Percentiles rank a stretch among this genome's conserved stretches.
Evolutionary conservation across 2,797 vertebrate species (phyloP).

Genomic region (Tarsius wallacei): DNA sequence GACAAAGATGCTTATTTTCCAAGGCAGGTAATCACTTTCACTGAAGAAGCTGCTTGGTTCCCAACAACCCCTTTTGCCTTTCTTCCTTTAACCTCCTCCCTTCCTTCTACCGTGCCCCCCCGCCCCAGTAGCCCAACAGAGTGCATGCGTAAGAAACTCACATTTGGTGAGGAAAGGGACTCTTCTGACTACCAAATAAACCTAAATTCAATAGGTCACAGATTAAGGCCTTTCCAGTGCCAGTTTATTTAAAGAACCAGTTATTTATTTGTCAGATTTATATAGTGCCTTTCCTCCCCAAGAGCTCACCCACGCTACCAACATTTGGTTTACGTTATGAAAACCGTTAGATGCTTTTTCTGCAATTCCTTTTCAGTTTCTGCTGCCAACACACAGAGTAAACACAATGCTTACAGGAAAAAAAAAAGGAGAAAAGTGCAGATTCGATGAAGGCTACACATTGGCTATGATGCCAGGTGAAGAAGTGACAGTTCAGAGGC

Average conservation of each 20-base stretch:
- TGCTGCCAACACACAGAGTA: constrained; percentile 82
- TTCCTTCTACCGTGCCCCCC: not conserved
- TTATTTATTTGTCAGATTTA: constrained; percentile 87
- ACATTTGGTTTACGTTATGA: constrained; percentile 88
- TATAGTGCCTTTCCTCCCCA: constrained; percentile 82
- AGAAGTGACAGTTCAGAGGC: not conserved
- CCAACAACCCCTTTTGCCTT: not conserved
- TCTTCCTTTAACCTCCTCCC: not conserved
- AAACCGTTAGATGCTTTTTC: constrained; percentile 86
- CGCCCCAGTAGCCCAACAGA: not conserved
- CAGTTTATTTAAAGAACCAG: constrained; percentile 80
- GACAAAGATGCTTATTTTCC: constrained; percentile 57
- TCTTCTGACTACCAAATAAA: not conserved
- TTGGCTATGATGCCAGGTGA: constrained; percentile 31
- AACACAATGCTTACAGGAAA: constrained; percentile 74
- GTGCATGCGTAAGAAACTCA: not conserved
- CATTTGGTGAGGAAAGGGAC: constrained; percentile 17
- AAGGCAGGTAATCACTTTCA: not conserved
- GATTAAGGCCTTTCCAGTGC: constrained; percentile 34
- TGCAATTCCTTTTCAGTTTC: constrained; percentile 84
- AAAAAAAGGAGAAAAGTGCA: constrained; percentile 23
- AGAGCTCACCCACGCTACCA: constrained; percentile 85
- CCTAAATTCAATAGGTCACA: constrained; percentile 56
- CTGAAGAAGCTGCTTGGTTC: not conserved
- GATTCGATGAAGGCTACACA: not conserved